Conservation (phyloP, 2,113 vertebrate genomes). For the Neolamprologus sp. region DNA sequence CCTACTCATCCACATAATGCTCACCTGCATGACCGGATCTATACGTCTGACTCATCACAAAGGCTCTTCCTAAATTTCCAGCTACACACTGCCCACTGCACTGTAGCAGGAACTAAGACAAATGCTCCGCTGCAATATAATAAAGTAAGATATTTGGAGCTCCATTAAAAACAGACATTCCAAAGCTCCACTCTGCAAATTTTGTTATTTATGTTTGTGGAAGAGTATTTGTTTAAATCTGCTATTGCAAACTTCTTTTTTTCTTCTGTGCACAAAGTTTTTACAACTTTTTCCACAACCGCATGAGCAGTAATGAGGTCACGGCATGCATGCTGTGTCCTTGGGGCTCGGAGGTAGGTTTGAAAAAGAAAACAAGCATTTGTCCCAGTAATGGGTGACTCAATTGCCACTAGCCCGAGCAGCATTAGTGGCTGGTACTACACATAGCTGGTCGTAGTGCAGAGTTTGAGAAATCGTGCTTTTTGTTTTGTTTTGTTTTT, state of each 20-base stretch:
- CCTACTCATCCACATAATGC: not conserved
- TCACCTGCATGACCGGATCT: not conserved
- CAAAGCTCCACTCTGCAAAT: not conserved
- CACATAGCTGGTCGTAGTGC: not conserved
- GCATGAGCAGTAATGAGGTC: not conserved
- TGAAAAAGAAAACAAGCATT: not conserved
- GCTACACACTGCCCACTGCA: not conserved
- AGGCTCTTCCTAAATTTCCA: not conserved
- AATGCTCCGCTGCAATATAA: not conserved
- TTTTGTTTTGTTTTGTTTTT: not conserved
- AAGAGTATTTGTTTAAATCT: not conserved
- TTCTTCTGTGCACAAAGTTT: not conserved
- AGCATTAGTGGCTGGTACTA: not conserved
- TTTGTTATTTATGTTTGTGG: not conserved
- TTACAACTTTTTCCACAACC: not conserved
- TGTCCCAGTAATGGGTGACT: conserved; percentile 26
- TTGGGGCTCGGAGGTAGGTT: not conserved
- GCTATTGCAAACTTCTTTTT: not conserved
- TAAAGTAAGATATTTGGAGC: not conserved
- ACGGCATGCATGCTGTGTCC: not conserved
- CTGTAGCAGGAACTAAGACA: not conserved
- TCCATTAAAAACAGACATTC: not conserved
- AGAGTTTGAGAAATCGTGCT: not conserved
- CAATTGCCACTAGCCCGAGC: conserved; percentile 4
- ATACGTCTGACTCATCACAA: not conserved